A percentile compares a stretch with the other conserved stretches of the same genome.
phyloP scores from a whole-genome alignment of 2,113 vertebrate species.

The Larimichthys polyactis region DNA sequence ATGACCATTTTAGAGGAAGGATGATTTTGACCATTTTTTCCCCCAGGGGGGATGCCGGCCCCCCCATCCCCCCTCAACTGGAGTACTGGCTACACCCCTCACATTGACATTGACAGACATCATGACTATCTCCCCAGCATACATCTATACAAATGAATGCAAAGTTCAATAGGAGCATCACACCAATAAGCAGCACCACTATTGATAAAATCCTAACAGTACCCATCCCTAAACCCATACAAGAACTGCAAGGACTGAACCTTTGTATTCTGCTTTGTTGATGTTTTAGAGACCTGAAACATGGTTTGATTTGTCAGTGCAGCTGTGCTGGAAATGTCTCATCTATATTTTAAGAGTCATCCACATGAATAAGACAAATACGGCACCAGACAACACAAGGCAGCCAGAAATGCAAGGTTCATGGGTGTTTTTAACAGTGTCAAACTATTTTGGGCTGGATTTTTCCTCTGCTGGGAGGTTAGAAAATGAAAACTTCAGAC shows the following conservation, averaged over 20 bases:
- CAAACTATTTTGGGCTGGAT: constrained; percentile 18
- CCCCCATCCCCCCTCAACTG: too few relatives aligned
- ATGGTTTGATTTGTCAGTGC: background rate
- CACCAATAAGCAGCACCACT: background rate
- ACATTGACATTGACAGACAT: too few relatives aligned
- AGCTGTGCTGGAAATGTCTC: background rate
- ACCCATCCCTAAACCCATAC: background rate
- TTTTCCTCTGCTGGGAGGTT: constrained; percentile 18
- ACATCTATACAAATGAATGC: background rate
- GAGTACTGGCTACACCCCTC: too few relatives aligned
- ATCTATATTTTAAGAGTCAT: constrained; percentile 24
- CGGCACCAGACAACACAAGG: background rate
- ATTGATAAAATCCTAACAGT: background rate
- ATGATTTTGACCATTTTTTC: too few relatives aligned
- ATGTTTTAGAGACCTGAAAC: background rate
- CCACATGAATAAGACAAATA: background rate
- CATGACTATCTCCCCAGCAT: too few relatives aligned
- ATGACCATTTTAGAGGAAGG: too few relatives aligned
- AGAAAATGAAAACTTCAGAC: constrained; percentile 19
- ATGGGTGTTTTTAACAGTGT: background rate
- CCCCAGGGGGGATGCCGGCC: too few relatives aligned
- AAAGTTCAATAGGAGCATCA: background rate
- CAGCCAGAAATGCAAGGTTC: background rate
- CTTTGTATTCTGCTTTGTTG: background rate
- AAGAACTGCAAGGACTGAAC: background rate